These are phyloP conservation scores for Tipula unca DNA, from an alignment of 2,888 invertebrate genomes.

Conservation along the genomic window DNA sequence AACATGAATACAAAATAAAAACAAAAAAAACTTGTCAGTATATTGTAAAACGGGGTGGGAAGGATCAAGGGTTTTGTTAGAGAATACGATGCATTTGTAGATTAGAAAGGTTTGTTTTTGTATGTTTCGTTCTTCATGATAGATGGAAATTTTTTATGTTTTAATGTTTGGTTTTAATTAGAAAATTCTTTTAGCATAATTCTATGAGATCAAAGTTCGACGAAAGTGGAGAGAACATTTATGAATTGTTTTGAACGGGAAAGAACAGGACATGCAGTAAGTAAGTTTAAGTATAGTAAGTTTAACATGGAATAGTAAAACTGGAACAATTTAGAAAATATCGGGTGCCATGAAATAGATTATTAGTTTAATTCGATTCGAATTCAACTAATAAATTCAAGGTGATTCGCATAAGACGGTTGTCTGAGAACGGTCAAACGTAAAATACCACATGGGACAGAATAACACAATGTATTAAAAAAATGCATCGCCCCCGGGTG, in stretches of 20 bases:
- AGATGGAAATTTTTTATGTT: background rate
- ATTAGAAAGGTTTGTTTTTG: background rate
- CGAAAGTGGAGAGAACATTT: background rate
- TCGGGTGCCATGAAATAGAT: too few relatives aligned
- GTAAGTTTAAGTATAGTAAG: too few relatives aligned
- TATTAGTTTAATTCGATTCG: too few relatives aligned
- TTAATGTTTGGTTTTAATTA: background rate
- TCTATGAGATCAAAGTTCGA: background rate
- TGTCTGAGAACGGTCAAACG: too few relatives aligned
- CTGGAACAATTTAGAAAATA: too few relatives aligned
- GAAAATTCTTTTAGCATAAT: background rate
- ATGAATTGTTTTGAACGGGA: background rate
- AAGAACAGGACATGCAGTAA: background rate
- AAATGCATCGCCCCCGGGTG: too few relatives aligned
- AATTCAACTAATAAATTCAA: too few relatives aligned
- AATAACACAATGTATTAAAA: too few relatives aligned
- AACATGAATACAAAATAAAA: background rate
- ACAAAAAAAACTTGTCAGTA: background rate
- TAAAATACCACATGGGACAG: too few relatives aligned
- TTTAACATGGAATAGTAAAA: too few relatives aligned
- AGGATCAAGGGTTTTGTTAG: background rate
- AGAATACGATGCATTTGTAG: background rate
- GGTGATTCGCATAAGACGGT: too few relatives aligned
- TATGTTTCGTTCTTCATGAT: background rate
- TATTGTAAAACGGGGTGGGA: background rate